Base-by-base conservation (phyloP, 2,888 invertebrate species). In the Oxycera nigricornis region DNA sequence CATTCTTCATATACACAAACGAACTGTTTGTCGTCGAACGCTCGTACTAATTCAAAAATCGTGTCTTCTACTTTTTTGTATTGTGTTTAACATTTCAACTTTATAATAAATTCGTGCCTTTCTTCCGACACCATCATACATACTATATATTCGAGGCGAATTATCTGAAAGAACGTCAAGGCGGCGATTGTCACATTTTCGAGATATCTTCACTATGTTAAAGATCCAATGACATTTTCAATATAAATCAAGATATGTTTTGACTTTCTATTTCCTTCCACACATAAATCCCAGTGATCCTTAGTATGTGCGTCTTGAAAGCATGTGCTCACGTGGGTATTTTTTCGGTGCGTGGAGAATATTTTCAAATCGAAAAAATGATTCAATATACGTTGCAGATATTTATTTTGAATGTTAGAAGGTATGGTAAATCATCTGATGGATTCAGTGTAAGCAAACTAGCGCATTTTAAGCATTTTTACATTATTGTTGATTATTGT, bases 221-320 rank as follows among this genome's bases (percentile, higher is more conserved):
- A 31, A 67, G 28, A 52, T 74, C 72, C 72, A 39, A 61, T 76
- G 76, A 74, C 74, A 73, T 31, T 55, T 73, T 70, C 70, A 50
- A 65, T 73, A 77, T 77, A 76, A 76, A 76, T 77, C 77, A 70
- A 65, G 73, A 73, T 72, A 35, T 77, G 76, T 77, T 77, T 75
- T 77, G 77, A 77, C 75, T 77, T 76, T 75, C 73, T 73, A 73
- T 76, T 77, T 77, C 76, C 76, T 76, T 74, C 68, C 35, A 31
- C 39, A 14, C 46, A 46, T 46, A 46, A 46, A 46, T 11, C 14
- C 46, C 26, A 28, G 59, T 30, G 26, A n/a, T 59, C n/a, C 26
- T 28, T 28, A 28, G 28, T n/a, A 14, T 6, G 2, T 7, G 3
- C 28, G 26, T 59, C 28, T 59, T 9, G 9, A 24, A 28, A 11